A percentile compares a stretch with the other conserved stretches of the same genome.
These are phyloP conservation scores for Tenthredo scrophulariae DNA, from an alignment of 2,888 invertebrate species.

Conservation along the genomic window DNA sequence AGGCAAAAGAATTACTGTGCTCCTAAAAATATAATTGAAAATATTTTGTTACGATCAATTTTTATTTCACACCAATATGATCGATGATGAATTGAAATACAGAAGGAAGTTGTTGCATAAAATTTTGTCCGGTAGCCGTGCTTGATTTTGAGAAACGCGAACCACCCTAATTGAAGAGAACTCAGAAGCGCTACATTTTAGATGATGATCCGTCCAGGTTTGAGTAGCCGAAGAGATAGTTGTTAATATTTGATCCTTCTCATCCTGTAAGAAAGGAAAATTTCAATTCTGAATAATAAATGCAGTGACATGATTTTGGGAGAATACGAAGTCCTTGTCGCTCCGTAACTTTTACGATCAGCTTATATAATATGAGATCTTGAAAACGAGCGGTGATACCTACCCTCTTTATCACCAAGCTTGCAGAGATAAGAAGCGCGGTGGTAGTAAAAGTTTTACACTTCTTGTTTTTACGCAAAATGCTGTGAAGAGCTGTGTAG, in stretches of 20 bases:
- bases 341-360: neutral
- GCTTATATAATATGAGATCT: neutral
- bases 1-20: too few species aligned
- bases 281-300: neutral
- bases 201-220: constrained; percentile 91
- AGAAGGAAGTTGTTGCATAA: constrained; percentile 85
- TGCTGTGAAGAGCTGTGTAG: neutral
- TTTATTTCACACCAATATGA: too few species aligned
- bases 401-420: neutral
- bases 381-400: neutral
- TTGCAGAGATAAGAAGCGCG: neutral
- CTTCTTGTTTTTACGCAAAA: constrained; percentile 4
- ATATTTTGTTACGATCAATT: too few species aligned
- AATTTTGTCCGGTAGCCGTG: constrained; percentile 94
- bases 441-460: neutral
- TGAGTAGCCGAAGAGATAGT: constrained; percentile 94
- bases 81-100: neutral
- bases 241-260: constrained; percentile 92
- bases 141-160: constrained; percentile 89
- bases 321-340: neutral
- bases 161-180: constrained; percentile 91
- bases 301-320: neutral
- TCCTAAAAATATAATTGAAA: too few species aligned
- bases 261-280: constrained; percentile 83
- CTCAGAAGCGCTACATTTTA: constrained; percentile 91